Evolutionary conservation across 2,113 vertebrate species (phyloP), one percentile per base, ranked within the genome.

Genomic region (Anolis carolinensis): DNA sequence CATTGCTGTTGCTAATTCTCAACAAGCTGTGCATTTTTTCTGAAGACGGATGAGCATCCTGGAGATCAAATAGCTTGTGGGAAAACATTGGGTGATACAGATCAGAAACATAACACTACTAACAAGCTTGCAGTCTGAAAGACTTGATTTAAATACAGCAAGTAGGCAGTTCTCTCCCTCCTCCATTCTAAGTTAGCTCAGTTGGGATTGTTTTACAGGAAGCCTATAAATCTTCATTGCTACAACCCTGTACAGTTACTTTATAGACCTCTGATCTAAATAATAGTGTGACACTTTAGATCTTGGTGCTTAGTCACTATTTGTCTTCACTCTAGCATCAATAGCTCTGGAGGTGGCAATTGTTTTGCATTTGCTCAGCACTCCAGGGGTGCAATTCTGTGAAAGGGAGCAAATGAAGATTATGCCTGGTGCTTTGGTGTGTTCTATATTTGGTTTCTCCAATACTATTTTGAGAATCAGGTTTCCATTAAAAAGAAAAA

Each of bases 321-420:
- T 84, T 84, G 5, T 76, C 30, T 63, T 67, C 30, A 84, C 18
- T 67, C 20, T 20, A n/a, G 36, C 76, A 76, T 83, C 25, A 62
- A 83, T 50, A 50, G 30, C 73, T 84, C 4, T 76, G 48, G 73
- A 67, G 39, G 44, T 25, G 74, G n/a, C 23, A 76, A 67, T 84
- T 84, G 73, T 67, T 67, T 84, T 84, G 36, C 10, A 48, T 27
- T 30, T 39, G 36, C n/a, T 36, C 81, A 59, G 67, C 48, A 83
- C 36, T 48, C 18, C 30, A 34, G 9, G 67, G 21, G 21, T 76
- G 39, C 65, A 30, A 71, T 11, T 84, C 32, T 50, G 59, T 76
- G 36, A 76, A 67, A 84, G 73, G 30, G 30, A 67, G 20, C 39
- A 76, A 78, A 78, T n/a, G 44, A 55, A 25, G 7, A 25, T 71